These are phyloP conservation scores for Pangasius macronema DNA, from an alignment of 2,797 vertebrate species.

Conservation along the genomic window DNA sequence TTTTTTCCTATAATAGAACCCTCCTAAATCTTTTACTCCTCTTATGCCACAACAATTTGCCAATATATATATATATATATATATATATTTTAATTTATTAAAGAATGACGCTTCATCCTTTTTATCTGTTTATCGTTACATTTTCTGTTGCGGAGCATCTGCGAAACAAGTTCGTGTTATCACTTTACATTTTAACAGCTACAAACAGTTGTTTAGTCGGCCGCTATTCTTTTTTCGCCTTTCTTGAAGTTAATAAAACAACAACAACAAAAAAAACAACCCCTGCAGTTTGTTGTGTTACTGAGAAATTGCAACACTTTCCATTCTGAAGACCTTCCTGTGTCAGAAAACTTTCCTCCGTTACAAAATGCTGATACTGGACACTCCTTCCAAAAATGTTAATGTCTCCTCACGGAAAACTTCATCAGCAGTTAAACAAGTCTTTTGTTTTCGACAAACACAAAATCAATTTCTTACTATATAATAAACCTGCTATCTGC, in stretches of 20 bases:
- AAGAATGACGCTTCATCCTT: background rate
- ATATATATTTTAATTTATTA: too few relatives aligned
- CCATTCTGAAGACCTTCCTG: background rate
- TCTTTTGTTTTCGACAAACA: too few relatives aligned
- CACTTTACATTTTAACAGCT: background rate
- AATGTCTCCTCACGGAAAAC: background rate
- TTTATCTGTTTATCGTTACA: background rate
- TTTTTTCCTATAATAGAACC: background rate
- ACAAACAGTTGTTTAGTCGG: background rate
- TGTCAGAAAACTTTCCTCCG: background rate
- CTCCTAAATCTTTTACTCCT: background rate
- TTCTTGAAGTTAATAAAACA: background rate
- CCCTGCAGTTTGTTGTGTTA: background rate
- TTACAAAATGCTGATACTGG: background rate
- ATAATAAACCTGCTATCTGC: background rate
- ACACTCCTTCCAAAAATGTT: background rate
- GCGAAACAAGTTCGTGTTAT: background rate
- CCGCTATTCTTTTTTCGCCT: background rate
- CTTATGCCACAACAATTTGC: background rate
- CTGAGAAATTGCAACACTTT: background rate
- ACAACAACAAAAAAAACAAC: too few relatives aligned
- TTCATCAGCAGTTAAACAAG: background rate
- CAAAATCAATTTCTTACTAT: background rate
- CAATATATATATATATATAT: background rate
- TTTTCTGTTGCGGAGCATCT: background rate